phyloP scores from a whole-genome alignment of 2,888 invertebrate species.

The Caradrina kadenii region DNA sequence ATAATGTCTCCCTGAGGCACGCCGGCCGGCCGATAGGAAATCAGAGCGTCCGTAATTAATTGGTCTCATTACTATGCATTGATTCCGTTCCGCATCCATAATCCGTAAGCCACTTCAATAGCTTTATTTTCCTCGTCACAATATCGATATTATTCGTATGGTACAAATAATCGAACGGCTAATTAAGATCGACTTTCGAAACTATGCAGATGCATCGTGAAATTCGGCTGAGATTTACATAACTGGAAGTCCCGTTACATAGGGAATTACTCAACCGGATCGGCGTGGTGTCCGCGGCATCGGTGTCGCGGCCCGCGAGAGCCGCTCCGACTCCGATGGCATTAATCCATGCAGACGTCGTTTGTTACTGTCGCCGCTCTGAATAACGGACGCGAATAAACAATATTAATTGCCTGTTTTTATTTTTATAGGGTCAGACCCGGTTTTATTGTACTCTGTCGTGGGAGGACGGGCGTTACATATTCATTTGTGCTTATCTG shows the following conservation, averaged over 20 bases:
- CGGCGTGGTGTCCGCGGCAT: slow-evolving; percentile 69
- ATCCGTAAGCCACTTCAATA: slow-evolving; percentile 69
- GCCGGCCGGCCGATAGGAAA: slow-evolving; percentile 70
- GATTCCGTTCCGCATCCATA: slow-evolving; percentile 70
- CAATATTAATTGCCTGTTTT: slow-evolving; percentile 88
- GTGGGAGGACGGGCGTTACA: slow-evolving; percentile 87
- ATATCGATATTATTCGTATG: slow-evolving; percentile 64
- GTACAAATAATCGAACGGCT: slow-evolving; percentile 75
- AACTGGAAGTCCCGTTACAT: slow-evolving; percentile 89
- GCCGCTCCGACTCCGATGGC: slow-evolving; percentile 65
- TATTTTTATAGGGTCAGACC: slow-evolving; percentile 85
- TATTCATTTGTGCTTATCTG: slow-evolving; percentile 89
- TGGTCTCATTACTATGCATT: slow-evolving; percentile 74
- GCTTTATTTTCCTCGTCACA: slow-evolving; percentile 65
- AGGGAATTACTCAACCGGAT: slow-evolving; percentile 88
- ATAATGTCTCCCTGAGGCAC: slow-evolving; percentile 74
- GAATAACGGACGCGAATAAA: slow-evolving; percentile 88
- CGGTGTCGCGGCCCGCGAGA: slow-evolving; percentile 54
- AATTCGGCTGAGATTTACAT: slow-evolving; percentile 89
- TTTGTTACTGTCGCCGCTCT: slow-evolving; percentile 84
- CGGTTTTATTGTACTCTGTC: slow-evolving; percentile 81
- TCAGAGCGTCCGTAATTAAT: slow-evolving; percentile 72
- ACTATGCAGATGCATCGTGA: slow-evolving; percentile 81
- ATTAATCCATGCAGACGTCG: slow-evolving; percentile 81
- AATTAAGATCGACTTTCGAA: slow-evolving; percentile 85